Evolutionary conservation across 2,113 vertebrate genomes (phyloP).

Genomic region (Corythaixoides concolor): DNA sequence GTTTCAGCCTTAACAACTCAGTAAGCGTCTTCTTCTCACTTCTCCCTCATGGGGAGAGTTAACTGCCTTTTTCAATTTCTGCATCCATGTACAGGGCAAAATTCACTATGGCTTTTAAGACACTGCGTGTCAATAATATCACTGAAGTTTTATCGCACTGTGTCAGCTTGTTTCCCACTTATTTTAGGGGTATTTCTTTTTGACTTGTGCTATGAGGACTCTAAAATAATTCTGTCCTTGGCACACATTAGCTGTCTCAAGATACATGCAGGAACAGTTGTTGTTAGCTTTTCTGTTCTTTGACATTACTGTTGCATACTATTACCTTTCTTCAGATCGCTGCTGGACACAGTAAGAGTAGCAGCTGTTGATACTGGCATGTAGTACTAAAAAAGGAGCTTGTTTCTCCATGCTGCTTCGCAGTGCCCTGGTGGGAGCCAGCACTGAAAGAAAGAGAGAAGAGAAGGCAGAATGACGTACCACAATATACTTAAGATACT

Average conservation of each 20-base stretch:
- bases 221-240: background rate
- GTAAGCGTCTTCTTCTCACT: background rate
- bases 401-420: background rate
- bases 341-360: background rate
- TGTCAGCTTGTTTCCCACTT: background rate
- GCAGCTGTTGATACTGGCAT: background rate
- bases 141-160: background rate
- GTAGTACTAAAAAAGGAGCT: background rate
- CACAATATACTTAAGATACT: background rate
- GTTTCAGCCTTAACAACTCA: background rate
- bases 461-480: background rate
- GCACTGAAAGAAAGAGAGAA: background rate
- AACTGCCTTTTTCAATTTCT: background rate
- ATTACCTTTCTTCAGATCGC: background rate
- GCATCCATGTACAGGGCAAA: background rate
- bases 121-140: background rate
- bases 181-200: background rate
- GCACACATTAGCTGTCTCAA: background rate
- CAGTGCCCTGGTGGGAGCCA: background rate
- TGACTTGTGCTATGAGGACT: background rate
- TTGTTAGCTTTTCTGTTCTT: background rate
- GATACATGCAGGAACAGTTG: rapidly evolving
- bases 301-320: background rate
- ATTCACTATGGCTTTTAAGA: background rate
- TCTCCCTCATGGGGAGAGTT: background rate